Evolutionary conservation across 2,888 invertebrate species (phyloP).

Genomic region (Tachina lurida): DNA sequence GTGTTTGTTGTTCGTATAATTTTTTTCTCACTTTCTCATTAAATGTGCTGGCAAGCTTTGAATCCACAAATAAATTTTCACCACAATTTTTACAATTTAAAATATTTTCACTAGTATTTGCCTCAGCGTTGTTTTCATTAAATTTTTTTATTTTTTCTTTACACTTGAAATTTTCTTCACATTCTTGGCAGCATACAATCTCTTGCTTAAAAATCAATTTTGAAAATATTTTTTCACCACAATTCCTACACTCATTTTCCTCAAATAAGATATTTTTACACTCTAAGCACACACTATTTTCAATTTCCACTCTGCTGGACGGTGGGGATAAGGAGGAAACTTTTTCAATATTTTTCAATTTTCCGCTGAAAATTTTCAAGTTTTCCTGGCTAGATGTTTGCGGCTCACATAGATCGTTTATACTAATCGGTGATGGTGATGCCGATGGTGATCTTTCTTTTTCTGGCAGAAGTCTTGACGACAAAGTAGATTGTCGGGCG

Average conservation of each 20-base stretch:
- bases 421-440: conserved; percentile 52
- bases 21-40: conserved; percentile 39
- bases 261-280: conserved; percentile 41
- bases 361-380: conserved; percentile 62
- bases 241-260: conserved; percentile 40
- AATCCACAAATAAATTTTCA: conserved; percentile 22
- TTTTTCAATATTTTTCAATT: conserved; percentile 50
- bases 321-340: conserved; percentile 44
- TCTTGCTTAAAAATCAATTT: neutral
- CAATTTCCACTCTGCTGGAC: conserved; percentile 49
- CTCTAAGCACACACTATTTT: conserved; percentile 43
- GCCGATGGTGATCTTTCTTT: conserved; percentile 35
- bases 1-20: conserved; percentile 1
- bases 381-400: conserved; percentile 64
- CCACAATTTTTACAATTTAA: conserved; percentile 45
- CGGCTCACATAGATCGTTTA: conserved; percentile 68
- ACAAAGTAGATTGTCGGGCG: conserved; percentile 6
- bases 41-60: conserved; percentile 25
- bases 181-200: conserved; percentile 38
- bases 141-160: conserved; percentile 24
- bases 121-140: neutral
- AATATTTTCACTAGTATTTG: conserved; percentile 17
- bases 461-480: conserved; percentile 47
- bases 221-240: conserved; percentile 45
- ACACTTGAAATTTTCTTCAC: conserved; percentile 39